These are phyloP conservation scores for Sipha flava DNA, from an alignment of 1,140 invertebrate genomes.

Conservation along the genomic window DNA sequence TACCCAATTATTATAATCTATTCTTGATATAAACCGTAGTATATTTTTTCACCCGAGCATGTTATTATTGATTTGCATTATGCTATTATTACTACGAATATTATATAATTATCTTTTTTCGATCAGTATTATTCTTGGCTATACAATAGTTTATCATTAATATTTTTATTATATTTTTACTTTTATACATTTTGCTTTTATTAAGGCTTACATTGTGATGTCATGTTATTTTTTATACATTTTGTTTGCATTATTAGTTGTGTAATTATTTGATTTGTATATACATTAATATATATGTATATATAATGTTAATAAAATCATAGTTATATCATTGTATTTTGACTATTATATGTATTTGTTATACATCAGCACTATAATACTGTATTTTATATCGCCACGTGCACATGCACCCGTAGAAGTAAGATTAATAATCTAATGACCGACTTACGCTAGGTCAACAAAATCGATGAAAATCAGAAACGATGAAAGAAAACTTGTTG, in stretches of 20 bases:
- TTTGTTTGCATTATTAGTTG: slow-evolving; percentile 2
- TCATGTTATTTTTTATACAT: not conserved
- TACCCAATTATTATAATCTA: no score
- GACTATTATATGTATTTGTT: not conserved
- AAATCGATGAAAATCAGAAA: no score
- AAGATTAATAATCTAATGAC: no score
- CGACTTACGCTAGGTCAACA: no score
- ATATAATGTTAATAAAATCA: not conserved
- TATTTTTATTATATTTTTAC: not conserved
- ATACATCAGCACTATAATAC: not conserved
- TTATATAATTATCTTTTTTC: not conserved
- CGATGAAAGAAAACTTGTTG: no score
- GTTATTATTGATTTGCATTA: no score
- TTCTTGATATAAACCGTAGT: no score
- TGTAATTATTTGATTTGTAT: not conserved
- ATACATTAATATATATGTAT: not conserved
- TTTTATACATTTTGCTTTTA: not conserved
- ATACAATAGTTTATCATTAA: not conserved
- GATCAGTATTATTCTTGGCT: not conserved
- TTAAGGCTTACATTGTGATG: not conserved
- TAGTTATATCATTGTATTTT: not conserved
- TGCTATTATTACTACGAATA: no score
- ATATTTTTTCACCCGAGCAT: not conserved
- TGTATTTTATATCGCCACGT: no score
- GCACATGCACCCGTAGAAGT: no score